A percentile compares a stretch with the other conserved stretches of the same genome.
Evolutionary conservation across 2,888 invertebrate species (phyloP).

Genomic region (Blastobasis adustella): DNA sequence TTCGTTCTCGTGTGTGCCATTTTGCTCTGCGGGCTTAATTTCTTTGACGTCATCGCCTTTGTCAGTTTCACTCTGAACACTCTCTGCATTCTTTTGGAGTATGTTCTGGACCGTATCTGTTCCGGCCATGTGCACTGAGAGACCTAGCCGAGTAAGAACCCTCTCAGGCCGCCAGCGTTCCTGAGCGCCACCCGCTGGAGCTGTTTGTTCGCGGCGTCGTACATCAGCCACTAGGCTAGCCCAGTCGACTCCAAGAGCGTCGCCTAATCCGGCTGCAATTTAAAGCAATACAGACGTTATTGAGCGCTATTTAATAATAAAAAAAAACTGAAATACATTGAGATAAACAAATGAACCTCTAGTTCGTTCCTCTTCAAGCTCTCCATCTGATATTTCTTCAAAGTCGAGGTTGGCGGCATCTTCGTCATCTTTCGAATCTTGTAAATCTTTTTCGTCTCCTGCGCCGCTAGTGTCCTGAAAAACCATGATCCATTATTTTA

Average conservation of each 20-base stretch:
- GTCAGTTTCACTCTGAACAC: constrained; percentile 28
- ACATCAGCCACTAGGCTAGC: constrained; percentile 90
- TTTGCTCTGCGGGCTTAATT: constrained; percentile 27
- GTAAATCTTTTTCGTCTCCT: constrained; percentile 58
- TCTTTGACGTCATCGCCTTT: constrained; percentile 9
- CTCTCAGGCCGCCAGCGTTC: constrained; percentile 88
- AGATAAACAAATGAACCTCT: constrained; percentile 35
- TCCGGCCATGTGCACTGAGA: constrained; percentile 87
- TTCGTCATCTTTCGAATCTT: constrained; percentile 79
- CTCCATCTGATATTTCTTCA: constrained; percentile 93
- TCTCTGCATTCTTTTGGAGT: constrained; percentile 46
- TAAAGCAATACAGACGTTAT: neutral
- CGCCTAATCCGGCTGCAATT: constrained; percentile 80
- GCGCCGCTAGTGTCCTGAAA: constrained; percentile 56
- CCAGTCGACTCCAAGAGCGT: constrained; percentile 97
- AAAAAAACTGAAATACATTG: no score
- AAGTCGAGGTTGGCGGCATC: constrained; percentile 86
- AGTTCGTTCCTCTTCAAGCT: constrained; percentile 87
- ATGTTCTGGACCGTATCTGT: constrained; percentile 56
- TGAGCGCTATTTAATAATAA: no score
- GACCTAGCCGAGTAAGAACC: constrained; percentile 85
- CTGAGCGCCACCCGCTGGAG: constrained; percentile 76
- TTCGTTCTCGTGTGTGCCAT: constrained; percentile 37
- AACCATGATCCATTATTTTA: neutral
- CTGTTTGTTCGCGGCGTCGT: constrained; percentile 67